Evolutionary conservation across 2,888 invertebrate genomes (phyloP), one percentile per base, ranked within the genome.

Genomic region (Eueremaeus valkanovi): DNA sequence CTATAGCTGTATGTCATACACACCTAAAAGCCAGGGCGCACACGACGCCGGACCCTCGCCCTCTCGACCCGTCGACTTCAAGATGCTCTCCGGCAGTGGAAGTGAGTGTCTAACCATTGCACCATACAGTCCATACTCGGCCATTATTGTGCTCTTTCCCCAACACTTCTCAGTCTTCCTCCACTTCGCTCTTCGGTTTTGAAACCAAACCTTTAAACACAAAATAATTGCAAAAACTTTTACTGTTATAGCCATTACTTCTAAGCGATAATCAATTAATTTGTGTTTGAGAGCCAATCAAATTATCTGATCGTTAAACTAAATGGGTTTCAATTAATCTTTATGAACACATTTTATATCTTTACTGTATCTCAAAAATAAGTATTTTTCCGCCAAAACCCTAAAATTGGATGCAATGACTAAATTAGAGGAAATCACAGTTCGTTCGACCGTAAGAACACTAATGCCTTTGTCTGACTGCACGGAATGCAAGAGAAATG

Each of bases 101-200:
- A 99, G 88, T 70, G 97, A 97, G 86, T 99, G 99, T 78, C 99
- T 88, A 80, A 99, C 99, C 99, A 99, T 99, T 80, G 99, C 99
- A 0, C 99, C 99, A 85, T 99, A 99, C 73, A 99, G 88, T 2
- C 99, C 99, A 84, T 99, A 99, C 85, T 99, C 99, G 79, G 99
- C 99, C 99, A 99, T 99, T 83, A 87, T 87, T 66, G 98, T 99
- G 81, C 98, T 98, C 83, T 95, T 95, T 81, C 95, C 88, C 99
- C 99, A 99, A 81, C 96, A 97, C 84, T 99, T 99, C 86, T 99
- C 98, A 74, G 98, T 99, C 85, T 99, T 99, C 78, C 98, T 90
- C 98, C 98, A 99, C 49, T 77, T 98, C 82, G 98, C 98, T 63
- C 98, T 88, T 33, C 98, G 89, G 85, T 99, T 99, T 87, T 95